Base-by-base conservation (phyloP, 2,797 vertebrate genomes). In the Siniperca scherzeri region DNA sequence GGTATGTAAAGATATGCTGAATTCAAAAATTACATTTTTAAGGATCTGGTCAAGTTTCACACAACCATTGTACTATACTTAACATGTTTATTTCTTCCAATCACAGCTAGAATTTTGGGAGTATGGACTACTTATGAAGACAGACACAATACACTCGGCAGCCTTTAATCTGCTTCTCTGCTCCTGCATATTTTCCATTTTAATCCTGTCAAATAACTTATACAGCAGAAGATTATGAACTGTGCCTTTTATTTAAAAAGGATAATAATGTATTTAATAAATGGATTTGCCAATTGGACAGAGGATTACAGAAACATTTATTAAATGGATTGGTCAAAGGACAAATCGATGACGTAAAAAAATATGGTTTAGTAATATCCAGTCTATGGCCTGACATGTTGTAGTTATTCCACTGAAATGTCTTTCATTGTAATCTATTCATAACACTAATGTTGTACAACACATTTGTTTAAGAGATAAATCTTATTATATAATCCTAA, bases 131-230 rank as follows among this genome's bases (percentile, higher is more conserved):
- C 38, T 76, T 57, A 66, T 62, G 50, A 75, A 79, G 56, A 77
- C 62, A 50, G 7, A 56, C n/a, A 59, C 7, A 46, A 16, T 48
- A 60, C 53, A 64, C 33, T 79, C 27, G 40, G 68, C 30, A 80
- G 66, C 46, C 36, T 85, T 74, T 86, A 80, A 85, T 83, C 64
- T 76, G 46, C 38, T 14, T 77, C 33, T 80, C 33, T 74, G 53
- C 68, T 83, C 19, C 68, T 61, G 75, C 77, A 73, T 66, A 78
- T 77, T 81, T 83, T 82, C n/a, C 52, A 80, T 77, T 85, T 80
- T 83, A 88, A 87, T 87, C 81, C 78, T 64, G 42, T 80, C 69
- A 66, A 85, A 87, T 61, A 80, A 84, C 11, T 90, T 81, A 30
- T 55, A 68, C 27, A 77, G 76, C 27, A 64, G 48, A 66, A 71